Evolutionary conservation across 2,888 invertebrate species (phyloP), one percentile per base, ranked within the genome.

Genomic region (Oscheius myriophilus): DNA sequence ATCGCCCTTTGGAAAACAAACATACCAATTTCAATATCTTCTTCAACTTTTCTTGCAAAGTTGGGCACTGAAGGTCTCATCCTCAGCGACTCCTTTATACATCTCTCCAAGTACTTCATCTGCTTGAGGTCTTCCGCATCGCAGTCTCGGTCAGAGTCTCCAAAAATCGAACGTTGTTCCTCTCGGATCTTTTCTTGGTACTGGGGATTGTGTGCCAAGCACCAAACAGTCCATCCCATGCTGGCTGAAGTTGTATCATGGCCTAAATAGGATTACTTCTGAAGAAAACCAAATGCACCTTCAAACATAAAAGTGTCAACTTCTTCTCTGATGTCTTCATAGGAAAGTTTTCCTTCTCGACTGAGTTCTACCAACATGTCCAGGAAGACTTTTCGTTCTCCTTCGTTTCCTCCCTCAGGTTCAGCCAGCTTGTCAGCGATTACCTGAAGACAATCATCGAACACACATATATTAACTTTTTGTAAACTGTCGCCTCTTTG

Each of bases 241-340:
- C 87, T 87, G 43, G 87, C 86, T 1, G 88, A 86, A 6, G 89
- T 89, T 21, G 89, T 89, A 76, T 89, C 89, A 79, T 89, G 89
- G n/a, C 89, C 82, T 82, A 26, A 9, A 65, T 62, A 18, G 16
- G 2, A 18, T 23, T n/a, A n/a, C n/a, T n/a, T n/a, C n/a, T n/a
- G n/a, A 16, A 1, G n/a, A 14, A 25, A 41, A 39, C 7, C 9
- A 21, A 33, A 7, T 9, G 6, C 7, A 76, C 80, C 82, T 76
- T 88, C 88, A 82, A 88, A 88, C 88, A 88, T 89, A 79, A 88
- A 89, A 18, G 88, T 88, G 78, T 89, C 89, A 26, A 89, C 89
- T 80, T 89, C 89, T 73, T 89, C 89, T 53, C 87, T 78, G 25
- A 89, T 87, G 63, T 88, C 88, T 11, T 83, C 80, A 59, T 84